Evolutionary conservation across 2,888 invertebrate genomes (phyloP).

Genomic region (Acleris literana): DNA sequence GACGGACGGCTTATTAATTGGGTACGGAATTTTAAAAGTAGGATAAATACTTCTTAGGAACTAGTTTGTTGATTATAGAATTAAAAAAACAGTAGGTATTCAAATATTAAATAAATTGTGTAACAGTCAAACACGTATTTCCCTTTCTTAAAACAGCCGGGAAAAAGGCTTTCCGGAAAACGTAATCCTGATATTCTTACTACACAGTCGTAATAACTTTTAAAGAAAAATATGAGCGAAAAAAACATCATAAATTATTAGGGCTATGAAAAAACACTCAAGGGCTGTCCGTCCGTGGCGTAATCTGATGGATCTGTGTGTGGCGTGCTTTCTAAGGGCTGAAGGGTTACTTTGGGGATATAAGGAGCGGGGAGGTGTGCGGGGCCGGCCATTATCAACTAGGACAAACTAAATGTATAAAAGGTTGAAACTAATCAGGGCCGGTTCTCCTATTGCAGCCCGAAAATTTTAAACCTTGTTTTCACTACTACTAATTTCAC

Average conservation of each 20-base stretch:
- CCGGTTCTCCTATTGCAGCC: too few relatives aligned
- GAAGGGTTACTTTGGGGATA: conserved; percentile 45
- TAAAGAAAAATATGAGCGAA: conserved; percentile 1
- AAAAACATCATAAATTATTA: conserved; percentile 22
- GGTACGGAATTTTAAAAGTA: too few relatives aligned
- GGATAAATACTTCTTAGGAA: too few relatives aligned
- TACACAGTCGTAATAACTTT: conserved; percentile 15
- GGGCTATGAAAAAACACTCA: conserved; percentile 33
- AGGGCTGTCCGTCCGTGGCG: conserved; percentile 34
- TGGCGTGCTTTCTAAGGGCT: conserved; percentile 49
- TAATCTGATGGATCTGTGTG: conserved; percentile 56
- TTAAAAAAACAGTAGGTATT: too few relatives aligned
- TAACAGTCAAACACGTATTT: neutral
- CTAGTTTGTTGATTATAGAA: too few relatives aligned
- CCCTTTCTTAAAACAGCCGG: neutral
- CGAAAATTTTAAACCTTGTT: too few relatives aligned
- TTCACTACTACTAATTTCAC: too few relatives aligned
- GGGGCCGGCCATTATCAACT: neutral
- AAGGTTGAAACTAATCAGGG: too few relatives aligned
- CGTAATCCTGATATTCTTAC: neutral
- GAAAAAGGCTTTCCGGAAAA: neutral
- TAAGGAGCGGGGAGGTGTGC: conserved; percentile 15
- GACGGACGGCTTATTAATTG: too few relatives aligned
- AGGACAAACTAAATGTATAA: too few relatives aligned
- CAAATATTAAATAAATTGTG: too few relatives aligned